A percentile compares a stretch with the other conserved stretches of the same genome.
These are phyloP conservation scores for Catocala sponsa DNA, from an alignment of 2,888 invertebrate genomes.

Conservation along the genomic window DNA sequence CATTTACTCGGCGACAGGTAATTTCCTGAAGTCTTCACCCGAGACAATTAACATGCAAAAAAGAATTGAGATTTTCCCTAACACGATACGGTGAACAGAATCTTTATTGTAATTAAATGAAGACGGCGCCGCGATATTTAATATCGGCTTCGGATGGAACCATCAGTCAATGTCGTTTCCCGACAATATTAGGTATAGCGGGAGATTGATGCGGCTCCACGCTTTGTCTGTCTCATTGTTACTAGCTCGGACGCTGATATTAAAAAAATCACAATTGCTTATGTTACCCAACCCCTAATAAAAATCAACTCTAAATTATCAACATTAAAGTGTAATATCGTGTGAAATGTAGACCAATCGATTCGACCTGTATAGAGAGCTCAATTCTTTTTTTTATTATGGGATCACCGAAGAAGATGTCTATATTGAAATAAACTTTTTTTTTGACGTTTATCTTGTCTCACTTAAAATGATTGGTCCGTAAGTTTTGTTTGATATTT, in stretches of 20 bases:
- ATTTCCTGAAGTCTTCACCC: background rate
- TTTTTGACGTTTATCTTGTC: too few relatives aligned
- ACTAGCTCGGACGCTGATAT: slow-evolving; percentile 53
- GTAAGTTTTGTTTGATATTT: too few relatives aligned
- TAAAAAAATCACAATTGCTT: slow-evolving; percentile 52
- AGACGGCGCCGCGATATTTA: slow-evolving; percentile 52
- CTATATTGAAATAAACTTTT: too few relatives aligned
- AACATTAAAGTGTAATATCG: fast-evolving
- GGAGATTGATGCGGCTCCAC: slow-evolving; percentile 61
- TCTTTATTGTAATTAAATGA: slow-evolving; percentile 50
- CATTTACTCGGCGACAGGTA: slow-evolving; percentile 1
- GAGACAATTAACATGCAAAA: slow-evolving; percentile 9
- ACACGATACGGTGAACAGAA: slow-evolving; percentile 27
- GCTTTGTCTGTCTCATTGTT: slow-evolving; percentile 61
- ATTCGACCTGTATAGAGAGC: slow-evolving; percentile 11
- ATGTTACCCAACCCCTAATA: slow-evolving; percentile 6
- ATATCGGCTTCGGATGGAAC: slow-evolving; percentile 43
- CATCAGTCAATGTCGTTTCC: slow-evolving; percentile 61
- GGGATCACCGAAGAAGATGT: too few relatives aligned
- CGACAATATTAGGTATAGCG: slow-evolving; percentile 56
- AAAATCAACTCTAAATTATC: background rate
- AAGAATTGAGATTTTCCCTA: slow-evolving; percentile 16
- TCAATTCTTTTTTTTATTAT: too few relatives aligned
- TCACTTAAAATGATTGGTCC: too few relatives aligned
- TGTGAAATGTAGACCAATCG: slow-evolving; percentile 22